Conservation (phyloP, 2,113 vertebrate species). For the Condylura cristata region DNA sequence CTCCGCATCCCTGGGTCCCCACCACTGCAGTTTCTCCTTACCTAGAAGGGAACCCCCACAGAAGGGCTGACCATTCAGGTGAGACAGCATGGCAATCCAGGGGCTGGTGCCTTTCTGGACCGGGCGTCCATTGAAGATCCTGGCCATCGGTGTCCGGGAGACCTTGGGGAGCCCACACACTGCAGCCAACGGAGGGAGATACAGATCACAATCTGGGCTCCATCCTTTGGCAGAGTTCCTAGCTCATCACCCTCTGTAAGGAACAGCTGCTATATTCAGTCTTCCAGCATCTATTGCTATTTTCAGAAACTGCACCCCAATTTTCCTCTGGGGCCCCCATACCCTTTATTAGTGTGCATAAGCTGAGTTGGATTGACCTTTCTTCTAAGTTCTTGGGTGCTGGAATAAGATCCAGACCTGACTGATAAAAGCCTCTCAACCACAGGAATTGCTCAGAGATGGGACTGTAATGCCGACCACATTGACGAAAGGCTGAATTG, state of each 20-base stretch:
- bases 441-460: not conserved
- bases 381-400: not conserved
- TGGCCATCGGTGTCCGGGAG: slow-evolving; percentile 69
- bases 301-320: not conserved
- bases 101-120: slow-evolving; percentile 75
- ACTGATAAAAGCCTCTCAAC: not conserved
- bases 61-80: slow-evolving; percentile 69
- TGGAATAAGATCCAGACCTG: not conserved
- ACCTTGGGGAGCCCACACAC: slow-evolving; percentile 83
- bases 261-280: not conserved
- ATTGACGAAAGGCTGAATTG: not conserved
- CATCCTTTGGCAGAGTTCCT: not conserved
- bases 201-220: slow-evolving; percentile 20
- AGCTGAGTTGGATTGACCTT: not conserved
- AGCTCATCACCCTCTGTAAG: not conserved
- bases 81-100: slow-evolving; percentile 84
- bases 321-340: not conserved
- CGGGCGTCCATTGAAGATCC: slow-evolving; percentile 72
- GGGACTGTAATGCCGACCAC: not conserved
- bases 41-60: slow-evolving; percentile 84
- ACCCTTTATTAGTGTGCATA: not conserved
- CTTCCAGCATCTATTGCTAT: not conserved
- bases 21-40: slow-evolving; percentile 63
- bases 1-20: not conserved
- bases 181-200: slow-evolving; percentile 68